A percentile compares a stretch with the other conserved stretches of the same genome.
phyloP scores from a whole-genome alignment of 2,797 vertebrate genomes.

The Rhadinocentrus ornatus region DNA sequence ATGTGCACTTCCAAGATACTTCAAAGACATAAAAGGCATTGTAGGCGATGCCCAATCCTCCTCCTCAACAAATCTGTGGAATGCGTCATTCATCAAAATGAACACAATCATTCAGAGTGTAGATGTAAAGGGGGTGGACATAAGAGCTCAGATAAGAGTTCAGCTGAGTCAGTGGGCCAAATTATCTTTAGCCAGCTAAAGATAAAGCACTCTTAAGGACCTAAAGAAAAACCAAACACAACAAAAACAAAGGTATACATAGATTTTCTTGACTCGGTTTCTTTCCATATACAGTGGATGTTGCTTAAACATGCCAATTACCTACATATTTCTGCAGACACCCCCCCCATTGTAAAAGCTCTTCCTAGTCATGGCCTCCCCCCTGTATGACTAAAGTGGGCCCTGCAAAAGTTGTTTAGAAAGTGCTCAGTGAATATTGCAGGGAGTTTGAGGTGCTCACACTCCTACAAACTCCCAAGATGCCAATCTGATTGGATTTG shows the following conservation, averaged over 20 bases:
- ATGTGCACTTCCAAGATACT: constrained; percentile 8
- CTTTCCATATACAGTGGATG: too few relatives aligned
- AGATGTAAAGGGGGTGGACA: not conserved
- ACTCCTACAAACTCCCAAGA: too few relatives aligned
- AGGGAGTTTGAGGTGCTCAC: too few relatives aligned
- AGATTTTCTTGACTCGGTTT: too few relatives aligned
- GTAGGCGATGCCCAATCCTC: not conserved
- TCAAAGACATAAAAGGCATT: not conserved
- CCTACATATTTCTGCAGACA: not conserved
- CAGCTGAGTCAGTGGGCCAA: not conserved
- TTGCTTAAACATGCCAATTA: too few relatives aligned
- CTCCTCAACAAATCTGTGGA: constrained; percentile 18
- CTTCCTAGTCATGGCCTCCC: too few relatives aligned
- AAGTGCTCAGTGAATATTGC: too few relatives aligned
- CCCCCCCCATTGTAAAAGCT: too few relatives aligned
- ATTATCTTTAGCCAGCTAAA: not conserved
- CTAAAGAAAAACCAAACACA: not conserved
- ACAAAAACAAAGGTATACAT: too few relatives aligned
- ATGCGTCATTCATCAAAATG: constrained; percentile 1
- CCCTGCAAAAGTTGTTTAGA: too few relatives aligned
- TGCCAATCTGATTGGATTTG: too few relatives aligned
- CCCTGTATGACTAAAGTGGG: too few relatives aligned
- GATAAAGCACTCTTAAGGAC: not conserved
- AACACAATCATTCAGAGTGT: not conserved
- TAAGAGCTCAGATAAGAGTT: not conserved